These are phyloP conservation scores for Papilio glaucus DNA, from an alignment of 1,140 invertebrate genomes.

Conservation along the genomic window DNA sequence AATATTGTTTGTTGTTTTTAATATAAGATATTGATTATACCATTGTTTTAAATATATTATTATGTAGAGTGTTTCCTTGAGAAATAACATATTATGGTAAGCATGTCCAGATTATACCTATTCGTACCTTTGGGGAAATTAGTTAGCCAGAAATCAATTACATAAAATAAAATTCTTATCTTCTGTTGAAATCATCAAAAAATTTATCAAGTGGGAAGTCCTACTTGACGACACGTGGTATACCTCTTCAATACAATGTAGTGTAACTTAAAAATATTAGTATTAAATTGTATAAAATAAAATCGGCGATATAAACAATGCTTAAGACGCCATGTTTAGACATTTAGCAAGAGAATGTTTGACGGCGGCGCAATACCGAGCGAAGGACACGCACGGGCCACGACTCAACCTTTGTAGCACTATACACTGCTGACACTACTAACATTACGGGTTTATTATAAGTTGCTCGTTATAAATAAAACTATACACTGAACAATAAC, in stretches of 20 bases:
- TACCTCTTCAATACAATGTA: no score
- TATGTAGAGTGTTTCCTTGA: no score
- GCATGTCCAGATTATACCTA: no score
- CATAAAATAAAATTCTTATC: no score
- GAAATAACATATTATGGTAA: no score
- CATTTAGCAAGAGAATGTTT: conserved; percentile 55
- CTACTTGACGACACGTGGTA: no score
- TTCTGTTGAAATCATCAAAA: no score
- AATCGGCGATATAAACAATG: neutral
- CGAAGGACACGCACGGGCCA: conserved; percentile 52
- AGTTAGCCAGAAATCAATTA: no score
- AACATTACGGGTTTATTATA: conserved; percentile 36
- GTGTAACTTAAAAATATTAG: neutral
- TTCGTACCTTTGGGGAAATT: no score
- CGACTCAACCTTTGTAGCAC: conserved; percentile 54
- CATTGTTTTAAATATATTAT: neutral
- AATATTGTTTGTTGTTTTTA: neutral
- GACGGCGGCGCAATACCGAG: conserved; percentile 50
- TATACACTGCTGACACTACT: conserved; percentile 56
- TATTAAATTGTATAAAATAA: neutral
- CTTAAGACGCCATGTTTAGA: conserved; percentile 35
- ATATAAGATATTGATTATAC: neutral
- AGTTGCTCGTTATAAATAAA: neutral
- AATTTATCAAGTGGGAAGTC: no score
- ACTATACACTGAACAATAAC: neutral